phyloP scores from a whole-genome alignment of 2,113 vertebrate genomes.

The Odontesthes bonariensis region DNA sequence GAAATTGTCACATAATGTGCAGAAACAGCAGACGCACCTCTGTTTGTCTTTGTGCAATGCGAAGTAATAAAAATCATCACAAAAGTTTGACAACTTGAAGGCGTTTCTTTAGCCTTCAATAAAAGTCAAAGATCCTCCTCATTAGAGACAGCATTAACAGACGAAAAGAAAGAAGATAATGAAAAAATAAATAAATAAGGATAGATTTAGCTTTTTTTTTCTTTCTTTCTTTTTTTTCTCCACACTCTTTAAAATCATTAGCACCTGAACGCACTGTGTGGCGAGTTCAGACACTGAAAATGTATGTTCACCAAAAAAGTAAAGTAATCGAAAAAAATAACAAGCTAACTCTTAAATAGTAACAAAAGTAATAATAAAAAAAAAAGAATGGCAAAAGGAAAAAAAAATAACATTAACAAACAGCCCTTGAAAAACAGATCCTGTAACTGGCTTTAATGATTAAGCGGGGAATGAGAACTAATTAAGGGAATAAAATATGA shows the following conservation, averaged over 20 bases:
- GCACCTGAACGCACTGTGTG: conserved; percentile 6
- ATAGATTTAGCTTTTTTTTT: not conserved
- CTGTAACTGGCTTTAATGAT: conserved; percentile 73
- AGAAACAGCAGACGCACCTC: not conserved
- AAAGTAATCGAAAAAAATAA: not conserved
- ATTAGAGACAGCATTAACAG: conserved; percentile 41
- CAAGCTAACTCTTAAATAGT: not conserved
- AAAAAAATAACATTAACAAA: not conserved
- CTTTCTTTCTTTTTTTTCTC: not conserved
- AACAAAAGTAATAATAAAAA: not conserved
- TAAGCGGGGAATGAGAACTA: conserved; percentile 82
- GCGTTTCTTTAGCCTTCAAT: conserved; percentile 1
- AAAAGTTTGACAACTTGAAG: conserved; percentile 5
- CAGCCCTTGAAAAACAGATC: conserved; percentile 41
- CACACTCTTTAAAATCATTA: conserved; percentile 37
- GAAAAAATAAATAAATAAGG: not conserved
- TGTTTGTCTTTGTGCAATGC: not conserved
- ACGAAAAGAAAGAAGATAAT: not conserved
- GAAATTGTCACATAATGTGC: not conserved
- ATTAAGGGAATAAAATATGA: conserved; percentile 34
- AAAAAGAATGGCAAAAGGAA: not conserved
- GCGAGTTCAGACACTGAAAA: conserved; percentile 86
- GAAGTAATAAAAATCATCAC: not conserved
- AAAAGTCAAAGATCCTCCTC: conserved; percentile 21
- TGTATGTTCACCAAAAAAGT: conserved; percentile 88